Conservation (phyloP, 2,888 invertebrate species). For the Drosophila ezoana region DNA sequence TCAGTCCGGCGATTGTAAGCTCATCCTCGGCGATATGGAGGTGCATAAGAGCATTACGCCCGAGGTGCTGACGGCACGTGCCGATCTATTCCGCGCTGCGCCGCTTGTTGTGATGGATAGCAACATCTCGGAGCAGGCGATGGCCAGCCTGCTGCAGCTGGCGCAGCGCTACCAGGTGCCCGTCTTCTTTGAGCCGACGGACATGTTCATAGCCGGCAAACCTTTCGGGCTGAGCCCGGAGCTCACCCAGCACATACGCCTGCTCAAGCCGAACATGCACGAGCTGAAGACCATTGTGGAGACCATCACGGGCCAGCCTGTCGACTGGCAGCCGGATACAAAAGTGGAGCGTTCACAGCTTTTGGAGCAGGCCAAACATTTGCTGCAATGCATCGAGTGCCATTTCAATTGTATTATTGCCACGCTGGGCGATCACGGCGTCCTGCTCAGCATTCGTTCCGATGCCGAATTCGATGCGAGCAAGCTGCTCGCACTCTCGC, state of each 20-base stretch:
- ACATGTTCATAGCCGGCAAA: conserved; percentile 90
- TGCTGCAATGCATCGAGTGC: conserved; percentile 84
- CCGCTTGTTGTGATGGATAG: conserved; percentile 94
- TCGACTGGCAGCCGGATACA: conserved; percentile 38
- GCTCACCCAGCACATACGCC: conserved; percentile 82
- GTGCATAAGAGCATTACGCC: conserved; percentile 90
- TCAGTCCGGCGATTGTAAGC: conserved; percentile 90
- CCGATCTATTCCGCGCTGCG: conserved; percentile 87
- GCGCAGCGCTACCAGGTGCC: conserved; percentile 88
- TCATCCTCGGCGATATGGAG: conserved; percentile 94
- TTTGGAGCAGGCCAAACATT: conserved; percentile 74
- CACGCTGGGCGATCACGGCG: conserved; percentile 88
- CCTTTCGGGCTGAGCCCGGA: conserved; percentile 86
- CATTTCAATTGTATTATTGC: conserved; percentile 87
- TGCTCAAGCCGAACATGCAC: conserved; percentile 92
- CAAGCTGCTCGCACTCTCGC: conserved; percentile 60
- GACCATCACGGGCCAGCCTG: conserved; percentile 81
- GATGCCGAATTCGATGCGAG: conserved; percentile 44
- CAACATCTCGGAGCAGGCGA: conserved; percentile 90
- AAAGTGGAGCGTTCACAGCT: conserved; percentile 33
- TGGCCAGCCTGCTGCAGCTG: conserved; percentile 87
- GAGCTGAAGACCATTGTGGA: conserved; percentile 90
- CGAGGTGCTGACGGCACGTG: conserved; percentile 88
- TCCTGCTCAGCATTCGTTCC: conserved; percentile 85
- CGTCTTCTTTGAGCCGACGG: conserved; percentile 97